These are phyloP conservation scores for Nansenia antarctica DNA, from an alignment of 2,113 vertebrate genomes.

Conservation along the genomic window DNA sequence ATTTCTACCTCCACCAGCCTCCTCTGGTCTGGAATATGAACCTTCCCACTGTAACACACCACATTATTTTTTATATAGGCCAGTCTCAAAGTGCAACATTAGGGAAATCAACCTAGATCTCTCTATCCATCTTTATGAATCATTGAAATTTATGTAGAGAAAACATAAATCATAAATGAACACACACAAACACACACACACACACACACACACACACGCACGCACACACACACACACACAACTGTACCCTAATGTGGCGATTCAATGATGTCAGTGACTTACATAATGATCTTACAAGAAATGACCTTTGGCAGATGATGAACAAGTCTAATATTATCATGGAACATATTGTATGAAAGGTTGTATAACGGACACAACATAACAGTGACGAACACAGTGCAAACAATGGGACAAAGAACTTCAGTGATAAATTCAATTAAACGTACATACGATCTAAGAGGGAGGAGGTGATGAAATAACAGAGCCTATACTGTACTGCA, in stretches of 20 bases:
- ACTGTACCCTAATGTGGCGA: background rate
- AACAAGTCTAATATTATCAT: constrained; percentile 34
- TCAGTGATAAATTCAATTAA: constrained; percentile 38
- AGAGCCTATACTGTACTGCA: background rate
- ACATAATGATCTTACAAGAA: constrained; percentile 37
- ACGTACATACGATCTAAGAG: constrained; percentile 46
- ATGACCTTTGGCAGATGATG: constrained; percentile 64
- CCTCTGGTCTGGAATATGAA: too few species aligned
- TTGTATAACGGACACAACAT: constrained; percentile 41
- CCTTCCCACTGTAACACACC: too few species aligned
- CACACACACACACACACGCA: too few species aligned
- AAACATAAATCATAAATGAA: too few species aligned
- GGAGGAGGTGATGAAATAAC: constrained; percentile 25
- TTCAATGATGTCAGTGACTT: background rate
- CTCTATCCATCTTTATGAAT: too few species aligned
- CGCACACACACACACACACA: too few species aligned
- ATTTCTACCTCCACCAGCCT: too few species aligned
- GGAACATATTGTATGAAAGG: constrained; percentile 43
- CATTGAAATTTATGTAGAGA: too few species aligned
- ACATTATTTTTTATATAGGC: too few species aligned
- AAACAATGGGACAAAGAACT: constrained; percentile 51
- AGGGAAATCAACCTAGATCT: too few species aligned
- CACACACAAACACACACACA: too few species aligned
- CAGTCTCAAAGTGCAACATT: background rate
- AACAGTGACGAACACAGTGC: constrained; percentile 41